Conservation (phyloP, 2,888 invertebrate genomes). For the Temnothorax rugatulus region DNA sequence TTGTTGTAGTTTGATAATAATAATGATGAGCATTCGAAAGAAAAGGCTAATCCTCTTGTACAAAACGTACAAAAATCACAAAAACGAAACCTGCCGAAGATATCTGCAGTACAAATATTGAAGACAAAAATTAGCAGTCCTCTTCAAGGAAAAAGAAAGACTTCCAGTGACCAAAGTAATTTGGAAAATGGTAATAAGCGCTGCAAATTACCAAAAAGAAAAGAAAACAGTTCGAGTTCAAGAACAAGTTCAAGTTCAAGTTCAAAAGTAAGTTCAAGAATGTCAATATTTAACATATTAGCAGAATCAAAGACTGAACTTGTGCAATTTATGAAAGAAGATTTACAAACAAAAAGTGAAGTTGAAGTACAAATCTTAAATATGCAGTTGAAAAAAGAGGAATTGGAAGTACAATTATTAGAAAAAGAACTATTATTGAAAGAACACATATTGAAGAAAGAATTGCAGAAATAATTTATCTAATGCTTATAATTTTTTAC, state of each 20-base stretch:
- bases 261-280: not conserved
- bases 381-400: conserved; percentile 1
- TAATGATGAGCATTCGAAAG: not conserved
- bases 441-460: not conserved
- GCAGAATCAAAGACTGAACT: conserved; percentile 1
- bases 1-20: not conserved
- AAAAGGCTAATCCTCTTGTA: not conserved
- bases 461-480: not conserved
- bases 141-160: not conserved
- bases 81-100: not conserved
- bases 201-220: not conserved
- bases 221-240: not conserved
- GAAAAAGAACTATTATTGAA: not conserved
- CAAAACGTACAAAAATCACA: not conserved
- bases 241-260: too few species aligned
- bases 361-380: not conserved
- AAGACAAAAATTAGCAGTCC: not conserved
- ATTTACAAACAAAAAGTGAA: not conserved
- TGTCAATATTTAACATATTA: not conserved
- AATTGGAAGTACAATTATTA: conserved; percentile 16
- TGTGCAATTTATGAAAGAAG: conserved; percentile 1
- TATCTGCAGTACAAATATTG: conserved; percentile 4
- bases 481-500: conserved; percentile 10
- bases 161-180: not conserved
- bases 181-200: not conserved